Evolutionary conservation across 1,140 invertebrate species (phyloP).

Genomic region (Cyclargus thomasi): DNA sequence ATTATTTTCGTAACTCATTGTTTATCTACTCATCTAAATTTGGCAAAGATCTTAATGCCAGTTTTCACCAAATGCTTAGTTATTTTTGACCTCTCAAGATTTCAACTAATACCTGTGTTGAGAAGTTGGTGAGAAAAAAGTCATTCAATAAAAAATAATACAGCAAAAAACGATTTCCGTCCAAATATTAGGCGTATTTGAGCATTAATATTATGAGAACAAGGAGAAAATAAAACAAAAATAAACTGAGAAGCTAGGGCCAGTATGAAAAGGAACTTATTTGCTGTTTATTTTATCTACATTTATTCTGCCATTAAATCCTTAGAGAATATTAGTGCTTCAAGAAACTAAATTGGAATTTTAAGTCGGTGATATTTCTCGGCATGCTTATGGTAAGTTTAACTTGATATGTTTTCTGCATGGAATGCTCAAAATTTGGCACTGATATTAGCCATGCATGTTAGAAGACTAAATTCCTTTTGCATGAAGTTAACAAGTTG

Average conservation of each 20-base stretch:
- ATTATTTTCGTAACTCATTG: neutral
- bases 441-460: neutral
- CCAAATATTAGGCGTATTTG: too few species aligned
- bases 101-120: too few species aligned
- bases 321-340: neutral
- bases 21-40: too few species aligned
- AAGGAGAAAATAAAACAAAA: neutral
- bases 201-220: neutral
- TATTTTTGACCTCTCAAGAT: too few species aligned
- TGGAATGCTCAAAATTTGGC: conserved; percentile 15
- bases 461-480: neutral
- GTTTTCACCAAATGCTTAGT: too few species aligned
- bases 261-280: neutral
- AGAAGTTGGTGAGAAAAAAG: too few species aligned
- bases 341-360: neutral
- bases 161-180: too few species aligned
- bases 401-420: conserved; percentile 20
- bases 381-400: conserved; percentile 32
- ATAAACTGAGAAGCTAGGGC: too few species aligned
- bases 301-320: neutral
- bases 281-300: neutral
- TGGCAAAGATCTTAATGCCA: too few species aligned
- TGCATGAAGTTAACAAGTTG: neutral
- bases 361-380: conserved; percentile 18
- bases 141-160: too few species aligned